phyloP scores from a whole-genome alignment of 2,888 invertebrate genomes.

The Rhingia campestris region DNA sequence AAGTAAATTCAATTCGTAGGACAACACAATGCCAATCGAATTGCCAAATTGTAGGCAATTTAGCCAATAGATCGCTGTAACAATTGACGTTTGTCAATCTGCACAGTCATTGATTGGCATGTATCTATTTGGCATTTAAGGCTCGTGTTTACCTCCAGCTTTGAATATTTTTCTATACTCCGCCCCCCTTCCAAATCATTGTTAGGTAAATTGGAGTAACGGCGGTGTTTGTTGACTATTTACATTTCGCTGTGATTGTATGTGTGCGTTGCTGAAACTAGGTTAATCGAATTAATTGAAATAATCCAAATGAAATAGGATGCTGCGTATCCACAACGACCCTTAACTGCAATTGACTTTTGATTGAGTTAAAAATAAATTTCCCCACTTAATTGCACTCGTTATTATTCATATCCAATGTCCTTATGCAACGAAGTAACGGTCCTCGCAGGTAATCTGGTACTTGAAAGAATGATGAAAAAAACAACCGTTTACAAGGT shows the following conservation, averaged over 20 bases:
- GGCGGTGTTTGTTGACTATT: no score
- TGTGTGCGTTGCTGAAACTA: no score
- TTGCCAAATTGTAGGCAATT: slow-evolving; percentile 45
- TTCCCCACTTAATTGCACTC: not conserved
- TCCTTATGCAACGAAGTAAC: not conserved
- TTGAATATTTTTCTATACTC: no score
- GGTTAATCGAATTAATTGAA: no score
- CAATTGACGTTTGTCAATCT: slow-evolving; percentile 55
- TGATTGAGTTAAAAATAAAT: slow-evolving; percentile 1
- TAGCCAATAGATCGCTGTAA: slow-evolving; percentile 37
- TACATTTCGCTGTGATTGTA: no score
- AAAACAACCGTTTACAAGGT: slow-evolving; percentile 25
- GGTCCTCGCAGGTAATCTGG: not conserved
- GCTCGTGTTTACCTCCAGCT: slow-evolving; percentile 27
- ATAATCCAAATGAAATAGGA: no score
- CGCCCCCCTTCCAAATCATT: not conserved
- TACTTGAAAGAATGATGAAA: not conserved
- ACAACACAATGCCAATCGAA: slow-evolving; percentile 3
- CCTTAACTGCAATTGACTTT: not conserved
- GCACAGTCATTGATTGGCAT: slow-evolving; percentile 40
- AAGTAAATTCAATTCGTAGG: slow-evolving; percentile 14
- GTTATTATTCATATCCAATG: not conserved
- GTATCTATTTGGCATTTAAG: slow-evolving; percentile 30
- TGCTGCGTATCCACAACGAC: not conserved
- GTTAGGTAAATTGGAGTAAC: not conserved